A percentile compares a stretch with the other conserved stretches of the same genome.
Conservation (phyloP, 2,113 vertebrate genomes). For the Cygnus buccinator region DNA sequence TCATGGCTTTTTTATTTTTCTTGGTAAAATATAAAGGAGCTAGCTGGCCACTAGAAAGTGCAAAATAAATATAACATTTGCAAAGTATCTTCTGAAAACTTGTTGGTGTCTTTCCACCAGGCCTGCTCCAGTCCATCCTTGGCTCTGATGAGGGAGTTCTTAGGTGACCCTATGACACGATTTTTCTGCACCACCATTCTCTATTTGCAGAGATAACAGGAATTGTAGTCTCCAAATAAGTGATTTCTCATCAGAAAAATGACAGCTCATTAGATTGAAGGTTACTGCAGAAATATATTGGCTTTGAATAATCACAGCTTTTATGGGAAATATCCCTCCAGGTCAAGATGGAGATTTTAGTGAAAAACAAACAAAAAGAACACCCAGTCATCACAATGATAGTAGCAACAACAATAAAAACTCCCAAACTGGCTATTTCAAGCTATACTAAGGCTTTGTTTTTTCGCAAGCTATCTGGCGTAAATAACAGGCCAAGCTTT, state of each 20-base stretch:
- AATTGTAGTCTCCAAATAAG: conserved; percentile 24
- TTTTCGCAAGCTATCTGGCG: neutral
- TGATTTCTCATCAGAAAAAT: conserved; percentile 9
- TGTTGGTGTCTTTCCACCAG: neutral
- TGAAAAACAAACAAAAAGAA: accelerated
- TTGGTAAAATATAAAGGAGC: neutral
- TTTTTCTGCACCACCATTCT: neutral
- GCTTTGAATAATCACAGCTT: conserved; percentile 20
- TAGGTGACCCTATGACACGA: neutral
- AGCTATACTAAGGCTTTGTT: neutral
- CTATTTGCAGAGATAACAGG: neutral
- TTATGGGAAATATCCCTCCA: neutral
- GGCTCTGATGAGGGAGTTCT: neutral
- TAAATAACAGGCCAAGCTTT: neutral
- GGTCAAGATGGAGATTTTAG: neutral
- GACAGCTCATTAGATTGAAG: conserved; percentile 13
- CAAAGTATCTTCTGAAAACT: neutral
- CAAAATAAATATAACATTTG: neutral
- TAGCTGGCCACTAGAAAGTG: neutral
- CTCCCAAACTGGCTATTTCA: neutral
- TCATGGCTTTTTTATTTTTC: neutral
- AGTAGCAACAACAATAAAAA: neutral
- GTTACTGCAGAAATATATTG: neutral
- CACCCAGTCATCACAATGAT: neutral
- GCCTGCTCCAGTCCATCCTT: neutral